phyloP scores from a whole-genome alignment of 2,888 invertebrate species.

The Rhodophaea formosa region DNA sequence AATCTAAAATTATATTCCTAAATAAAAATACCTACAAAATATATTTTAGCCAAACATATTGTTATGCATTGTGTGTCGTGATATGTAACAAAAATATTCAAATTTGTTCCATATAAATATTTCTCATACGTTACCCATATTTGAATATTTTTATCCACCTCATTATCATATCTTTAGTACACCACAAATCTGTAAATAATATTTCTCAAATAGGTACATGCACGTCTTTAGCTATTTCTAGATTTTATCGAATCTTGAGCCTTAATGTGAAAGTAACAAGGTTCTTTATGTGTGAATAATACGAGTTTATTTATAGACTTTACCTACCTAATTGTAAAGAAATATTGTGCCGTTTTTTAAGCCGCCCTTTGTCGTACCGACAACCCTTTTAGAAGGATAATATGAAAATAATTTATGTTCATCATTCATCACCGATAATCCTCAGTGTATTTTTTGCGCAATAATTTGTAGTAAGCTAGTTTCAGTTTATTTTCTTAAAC shows the following conservation, averaged over 20 bases:
- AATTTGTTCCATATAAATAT: background rate
- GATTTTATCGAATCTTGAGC: background rate
- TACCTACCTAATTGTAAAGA: background rate
- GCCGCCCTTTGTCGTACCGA: constrained; percentile 24
- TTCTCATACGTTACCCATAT: background rate
- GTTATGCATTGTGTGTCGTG: background rate
- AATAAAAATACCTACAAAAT: background rate
- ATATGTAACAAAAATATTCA: background rate
- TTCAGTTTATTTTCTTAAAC: background rate
- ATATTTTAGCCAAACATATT: background rate
- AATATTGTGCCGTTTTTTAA: constrained; percentile 9
- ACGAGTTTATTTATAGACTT: background rate
- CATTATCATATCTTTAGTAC: constrained; percentile 7
- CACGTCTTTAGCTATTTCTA: background rate
- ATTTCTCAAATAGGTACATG: background rate
- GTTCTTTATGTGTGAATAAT: background rate
- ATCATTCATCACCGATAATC: constrained; percentile 49
- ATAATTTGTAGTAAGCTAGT: constrained; percentile 23
- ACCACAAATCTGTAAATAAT: background rate
- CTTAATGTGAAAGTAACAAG: background rate
- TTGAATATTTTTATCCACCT: background rate
- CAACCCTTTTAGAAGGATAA: constrained; percentile 38
- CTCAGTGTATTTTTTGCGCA: constrained; percentile 47
- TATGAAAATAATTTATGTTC: constrained; percentile 50
- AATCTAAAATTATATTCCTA: background rate